Conservation (phyloP, 2,113 vertebrate species). For the Asarcornis scutulata region DNA sequence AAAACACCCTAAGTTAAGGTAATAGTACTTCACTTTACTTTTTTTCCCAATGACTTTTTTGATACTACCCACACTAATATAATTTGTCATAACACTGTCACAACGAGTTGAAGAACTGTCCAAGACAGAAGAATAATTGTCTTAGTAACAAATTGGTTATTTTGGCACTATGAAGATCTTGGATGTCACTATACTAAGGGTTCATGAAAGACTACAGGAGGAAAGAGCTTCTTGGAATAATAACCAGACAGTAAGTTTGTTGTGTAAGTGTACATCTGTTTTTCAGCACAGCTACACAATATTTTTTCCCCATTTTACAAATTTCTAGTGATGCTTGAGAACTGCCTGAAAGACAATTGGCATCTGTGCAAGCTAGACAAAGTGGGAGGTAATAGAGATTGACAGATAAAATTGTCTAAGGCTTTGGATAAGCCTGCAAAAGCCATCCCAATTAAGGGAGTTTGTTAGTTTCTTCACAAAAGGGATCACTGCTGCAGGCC, state of each 20-base stretch:
- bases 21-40: background rate
- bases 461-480: background rate
- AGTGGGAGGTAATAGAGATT: conserved; percentile 7
- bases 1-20: background rate
- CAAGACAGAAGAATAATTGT: background rate
- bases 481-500: background rate
- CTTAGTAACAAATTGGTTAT: background rate
- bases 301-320: background rate
- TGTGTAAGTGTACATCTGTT: background rate
- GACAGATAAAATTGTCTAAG: conserved; percentile 17
- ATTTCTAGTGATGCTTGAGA: background rate
- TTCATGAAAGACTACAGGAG: background rate
- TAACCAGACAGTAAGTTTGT: background rate
- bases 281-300: background rate
- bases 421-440: conserved; percentile 4
- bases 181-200: background rate
- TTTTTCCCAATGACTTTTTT: background rate
- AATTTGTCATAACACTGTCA: background rate
- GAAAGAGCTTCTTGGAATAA: background rate
- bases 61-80: background rate
- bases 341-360: background rate
- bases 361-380: background rate
- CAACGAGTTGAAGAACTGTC: background rate
- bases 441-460: background rate
- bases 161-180: background rate